A percentile compares a stretch with the other conserved stretches of the same genome.
Conservation (phyloP, 2,113 vertebrate species). For the Papio anubis region DNA sequence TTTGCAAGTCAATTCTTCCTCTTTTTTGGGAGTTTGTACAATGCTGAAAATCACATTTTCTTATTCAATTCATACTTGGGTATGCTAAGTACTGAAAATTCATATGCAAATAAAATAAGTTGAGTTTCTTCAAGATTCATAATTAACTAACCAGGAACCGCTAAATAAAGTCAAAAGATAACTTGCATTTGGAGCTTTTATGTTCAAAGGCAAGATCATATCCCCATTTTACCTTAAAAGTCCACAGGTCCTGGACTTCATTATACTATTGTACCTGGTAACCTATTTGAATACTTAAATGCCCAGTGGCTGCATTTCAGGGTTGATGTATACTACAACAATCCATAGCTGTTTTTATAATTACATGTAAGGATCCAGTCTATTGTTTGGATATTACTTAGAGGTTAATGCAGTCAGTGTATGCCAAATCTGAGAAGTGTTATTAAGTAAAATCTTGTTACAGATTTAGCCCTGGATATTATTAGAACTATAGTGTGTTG, state of each 20-base stretch:
- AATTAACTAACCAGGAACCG: not conserved
- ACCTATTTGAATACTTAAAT: not conserved
- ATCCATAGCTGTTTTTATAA: not conserved
- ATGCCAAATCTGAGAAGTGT: not conserved
- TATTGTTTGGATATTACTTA: not conserved
- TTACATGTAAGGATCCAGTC: not conserved
- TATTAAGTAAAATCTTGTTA: not conserved
- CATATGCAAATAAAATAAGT: not conserved
- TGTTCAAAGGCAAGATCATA: not conserved
- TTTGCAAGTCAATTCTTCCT: conserved; percentile 23
- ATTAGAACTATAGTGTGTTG: not conserved
- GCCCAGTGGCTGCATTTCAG: not conserved
- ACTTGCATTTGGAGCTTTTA: not conserved
- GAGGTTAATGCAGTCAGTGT: not conserved
- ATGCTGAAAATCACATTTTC: conserved; percentile 16
- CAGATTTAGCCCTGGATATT: not conserved
- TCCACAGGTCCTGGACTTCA: not conserved
- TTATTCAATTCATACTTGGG: not conserved
- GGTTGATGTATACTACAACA: not conserved
- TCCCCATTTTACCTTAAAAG: not conserved
- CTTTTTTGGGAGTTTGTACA: conserved; percentile 39
- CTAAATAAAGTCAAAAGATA: not conserved
- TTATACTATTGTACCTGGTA: not conserved
- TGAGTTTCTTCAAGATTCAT: conserved; percentile 29
- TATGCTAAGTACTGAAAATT: conserved; percentile 33